phyloP scores from a whole-genome alignment of 2,888 invertebrate genomes.

The Bibio marci region DNA sequence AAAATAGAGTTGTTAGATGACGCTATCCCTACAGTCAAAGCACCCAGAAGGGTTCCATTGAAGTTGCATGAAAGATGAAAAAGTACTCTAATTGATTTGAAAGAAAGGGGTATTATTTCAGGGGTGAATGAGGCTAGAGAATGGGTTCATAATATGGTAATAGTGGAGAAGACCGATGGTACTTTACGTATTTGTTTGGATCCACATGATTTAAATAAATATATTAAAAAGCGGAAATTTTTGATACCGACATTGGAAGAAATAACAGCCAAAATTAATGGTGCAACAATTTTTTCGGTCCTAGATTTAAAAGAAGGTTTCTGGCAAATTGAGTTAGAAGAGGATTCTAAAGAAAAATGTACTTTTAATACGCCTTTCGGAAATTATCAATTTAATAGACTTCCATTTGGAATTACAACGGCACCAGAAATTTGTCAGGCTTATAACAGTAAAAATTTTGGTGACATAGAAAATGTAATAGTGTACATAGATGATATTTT shows the following conservation, averaged over 20 bases:
- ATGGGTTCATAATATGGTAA: neutral
- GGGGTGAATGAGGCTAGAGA: neutral
- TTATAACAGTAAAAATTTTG: slow-evolving; percentile 16
- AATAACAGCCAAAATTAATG: slow-evolving; percentile 9
- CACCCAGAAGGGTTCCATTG: slow-evolving; percentile 11
- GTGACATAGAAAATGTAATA: slow-evolving; percentile 17
- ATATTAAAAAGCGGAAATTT: slow-evolving; percentile 11
- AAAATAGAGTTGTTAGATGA: slow-evolving; percentile 7
- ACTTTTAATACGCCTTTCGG: neutral
- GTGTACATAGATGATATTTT: slow-evolving; percentile 21
- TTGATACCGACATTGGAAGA: slow-evolving; percentile 13
- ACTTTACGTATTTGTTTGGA: slow-evolving; percentile 15
- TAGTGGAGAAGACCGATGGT: slow-evolving; percentile 8
- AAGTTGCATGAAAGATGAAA: slow-evolving; percentile 6
- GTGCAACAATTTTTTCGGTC: slow-evolving; percentile 12
- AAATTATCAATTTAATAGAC: slow-evolving; percentile 14
- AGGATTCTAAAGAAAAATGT: slow-evolving; percentile 18
- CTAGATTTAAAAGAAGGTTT: slow-evolving; percentile 13
- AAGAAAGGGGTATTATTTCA: neutral
- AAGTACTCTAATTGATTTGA: slow-evolving; percentile 1
- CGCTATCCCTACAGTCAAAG: slow-evolving; percentile 7
- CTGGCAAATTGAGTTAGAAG: slow-evolving; percentile 9
- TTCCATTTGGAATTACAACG: slow-evolving; percentile 19
- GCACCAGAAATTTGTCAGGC: slow-evolving; percentile 20
- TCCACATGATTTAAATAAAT: slow-evolving; percentile 13